Base-by-base conservation (phyloP, 2,888 invertebrate genomes). In the Dione juno region DNA sequence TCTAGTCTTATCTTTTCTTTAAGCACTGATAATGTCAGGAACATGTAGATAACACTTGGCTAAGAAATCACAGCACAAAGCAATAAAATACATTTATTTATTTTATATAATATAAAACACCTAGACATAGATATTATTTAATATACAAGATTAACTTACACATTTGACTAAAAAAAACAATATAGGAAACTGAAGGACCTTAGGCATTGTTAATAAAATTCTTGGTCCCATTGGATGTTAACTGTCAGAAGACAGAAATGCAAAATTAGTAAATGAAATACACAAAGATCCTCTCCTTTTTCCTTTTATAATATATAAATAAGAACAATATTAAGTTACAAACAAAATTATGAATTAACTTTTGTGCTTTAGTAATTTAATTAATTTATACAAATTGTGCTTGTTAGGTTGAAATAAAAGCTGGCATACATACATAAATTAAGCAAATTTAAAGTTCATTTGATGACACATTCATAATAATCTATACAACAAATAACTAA, bases 81-180 rank as follows among this genome's bases (percentile, higher is more conserved):
- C 83, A 85, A 88, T 86, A 61, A 86, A 81, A 86, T 84, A 84
- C 75, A 81, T 85, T 84, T 84, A 84, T 87, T 86, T 77, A 74
- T 78, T 81, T 85, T 84, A 85, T 79, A 84, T 79, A 83, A 81
- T 85, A 85, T 77, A 86, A 87, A 88, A 88, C 82, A 80, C 81
- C 80, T 81, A 81, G 79, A 81, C 81, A 84, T 82, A 80, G 74
- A 79, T 77, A 82, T 78, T 76, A 80, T 78, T 83, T 81, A 80
- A 77, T 80, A 83, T 79, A 82, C 77, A 79, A 78, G 74, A 78
- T 78, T 73, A 77, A 77, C 76, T 77, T 77, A 76, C 72, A 73
- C 63, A 57, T 68, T 71, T 74, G 71, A 78, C 70, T 70, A 71
- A 73, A 64, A 73, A 64, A 74, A 75, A 76, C 66, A 75, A 72